Conservation (phyloP, 2,797 vertebrate species). For the Parauchenoglanis ngamensis region DNA sequence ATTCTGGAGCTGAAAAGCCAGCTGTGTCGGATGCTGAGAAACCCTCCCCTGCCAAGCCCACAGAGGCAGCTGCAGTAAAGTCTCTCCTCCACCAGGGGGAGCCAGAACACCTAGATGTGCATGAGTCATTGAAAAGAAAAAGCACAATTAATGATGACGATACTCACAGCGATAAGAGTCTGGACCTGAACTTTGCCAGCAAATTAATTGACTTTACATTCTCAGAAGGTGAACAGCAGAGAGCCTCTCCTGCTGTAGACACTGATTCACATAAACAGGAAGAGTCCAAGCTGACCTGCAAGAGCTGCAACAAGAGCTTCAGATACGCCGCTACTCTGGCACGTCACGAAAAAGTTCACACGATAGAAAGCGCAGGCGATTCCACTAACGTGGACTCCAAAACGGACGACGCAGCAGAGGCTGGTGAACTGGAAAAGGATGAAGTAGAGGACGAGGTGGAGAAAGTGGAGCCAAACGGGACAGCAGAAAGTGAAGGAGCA, state of each 20-base stretch:
- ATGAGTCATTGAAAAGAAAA: constrained; percentile 61
- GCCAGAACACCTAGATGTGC: constrained; percentile 11
- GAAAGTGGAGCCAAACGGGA: constrained; percentile 63
- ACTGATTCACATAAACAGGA: constrained; percentile 60
- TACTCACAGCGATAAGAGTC: constrained; percentile 90
- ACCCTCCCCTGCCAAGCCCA: constrained; percentile 54
- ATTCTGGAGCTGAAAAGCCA: constrained; percentile 62
- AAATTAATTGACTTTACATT: constrained; percentile 93
- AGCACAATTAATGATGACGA: constrained; percentile 79
- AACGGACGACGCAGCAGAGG: constrained; percentile 34
- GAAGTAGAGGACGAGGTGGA: constrained; percentile 65
- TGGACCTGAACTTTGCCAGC: constrained; percentile 92
- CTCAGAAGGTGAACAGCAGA: constrained; percentile 71
- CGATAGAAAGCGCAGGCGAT: constrained; percentile 68
- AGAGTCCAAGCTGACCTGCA: constrained; percentile 84
- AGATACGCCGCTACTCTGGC: constrained; percentile 88
- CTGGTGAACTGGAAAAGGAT: constrained; percentile 56
- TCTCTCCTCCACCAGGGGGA: constrained; percentile 32
- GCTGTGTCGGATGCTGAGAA: constrained; percentile 53
- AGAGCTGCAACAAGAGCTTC: constrained; percentile 89
- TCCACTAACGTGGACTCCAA: constrained; percentile 60
- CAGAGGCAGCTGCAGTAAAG: constrained; percentile 46
- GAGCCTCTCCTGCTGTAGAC: constrained; percentile 48
- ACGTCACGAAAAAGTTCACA: constrained; percentile 88
- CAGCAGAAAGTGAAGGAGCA: constrained; percentile 68